Base-by-base conservation (phyloP, 2,797 vertebrate species). In the Channallabes apus region DNA sequence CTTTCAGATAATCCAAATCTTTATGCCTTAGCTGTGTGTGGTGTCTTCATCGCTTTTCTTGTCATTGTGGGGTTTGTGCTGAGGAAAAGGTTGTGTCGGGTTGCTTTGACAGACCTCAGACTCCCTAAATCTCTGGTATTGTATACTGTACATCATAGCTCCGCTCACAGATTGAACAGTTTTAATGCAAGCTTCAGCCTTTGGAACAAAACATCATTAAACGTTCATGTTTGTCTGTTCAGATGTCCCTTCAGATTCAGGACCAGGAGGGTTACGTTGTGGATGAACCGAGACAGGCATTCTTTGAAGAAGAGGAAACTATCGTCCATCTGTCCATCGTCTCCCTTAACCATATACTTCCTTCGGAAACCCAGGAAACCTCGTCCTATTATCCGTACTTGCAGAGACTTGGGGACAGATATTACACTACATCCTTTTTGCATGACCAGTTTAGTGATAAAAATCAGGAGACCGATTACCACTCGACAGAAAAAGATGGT, bases 61-160 rank as follows among this genome's bases (percentile, higher is more conserved):
- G 75, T 91, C 62, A 54, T 76, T 67, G 80, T 90, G 38, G 41
- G 79, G 4, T 15, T 77, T 67, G 90, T 91, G 62, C 59, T 92
- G 41, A 67, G 38, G 0, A 89, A 58, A 84, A 69, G 0, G 76
- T 72, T 35, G 0, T 87, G 61, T 79, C 58, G 0, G 68, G 75
- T 87, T 1, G 67, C 56, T 64, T 79, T 85, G 1, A 2, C 87
- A 14, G 5, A 87, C 24, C 85, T 86, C 77, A 86, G 24, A 65
- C 92, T 88, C 29, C 92, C 94, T 67, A 91, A 92, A 88, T 22
- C 88, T 71, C 87, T 51, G 62, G 94, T 93, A 91, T 59, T 75
- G 20, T 1, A 79, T n/a, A 14, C 20, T 71, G 46, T 46, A 46
- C 46, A 46, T 65, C 8, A 82, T 59, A 15, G 20, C 29, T 78